phyloP scores from a whole-genome alignment of 1,140 invertebrate genomes.

The Euwallacea similis region DNA sequence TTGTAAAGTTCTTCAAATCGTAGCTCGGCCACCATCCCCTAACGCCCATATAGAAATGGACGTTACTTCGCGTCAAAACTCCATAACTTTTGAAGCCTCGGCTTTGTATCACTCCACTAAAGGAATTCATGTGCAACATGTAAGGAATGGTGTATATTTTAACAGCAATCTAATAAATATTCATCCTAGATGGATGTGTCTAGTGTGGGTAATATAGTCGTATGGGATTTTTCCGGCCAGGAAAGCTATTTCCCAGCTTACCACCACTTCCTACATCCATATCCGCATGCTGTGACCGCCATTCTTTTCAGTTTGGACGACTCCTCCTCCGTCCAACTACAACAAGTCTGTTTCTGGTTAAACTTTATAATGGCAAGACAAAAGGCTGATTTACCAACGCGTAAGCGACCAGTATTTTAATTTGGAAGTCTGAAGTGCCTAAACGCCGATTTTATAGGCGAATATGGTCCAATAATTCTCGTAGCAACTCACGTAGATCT shows the following conservation, averaged over 20 bases:
- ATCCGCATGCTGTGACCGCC: constrained; percentile 56
- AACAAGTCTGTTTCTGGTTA: constrained; percentile 80
- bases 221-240: constrained; percentile 85
- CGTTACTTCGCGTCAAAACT: constrained; percentile 63
- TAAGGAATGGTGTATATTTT: constrained; percentile 42
- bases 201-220: constrained; percentile 64
- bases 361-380: constrained; percentile 77
- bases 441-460: constrained; percentile 52
- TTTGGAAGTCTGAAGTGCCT: not conserved
- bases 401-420: constrained; percentile 54
- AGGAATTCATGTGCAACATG: constrained; percentile 70
- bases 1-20: constrained; percentile 9
- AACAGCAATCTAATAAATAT: constrained; percentile 13
- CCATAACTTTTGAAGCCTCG: constrained; percentile 62
- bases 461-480: constrained; percentile 64
- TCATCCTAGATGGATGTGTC: constrained; percentile 59
- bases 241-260: constrained; percentile 78
- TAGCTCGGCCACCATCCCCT: constrained; percentile 53
- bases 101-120: constrained; percentile 66
- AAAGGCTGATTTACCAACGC: constrained; percentile 63
- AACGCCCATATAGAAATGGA: constrained; percentile 63
- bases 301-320: constrained; percentile 77
- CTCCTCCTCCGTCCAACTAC: constrained; percentile 69
- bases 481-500: constrained; percentile 70
- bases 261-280: constrained; percentile 57